These are phyloP conservation scores for Austrolebias charrua DNA, from an alignment of 2,797 vertebrate species.

Conservation along the genomic window DNA sequence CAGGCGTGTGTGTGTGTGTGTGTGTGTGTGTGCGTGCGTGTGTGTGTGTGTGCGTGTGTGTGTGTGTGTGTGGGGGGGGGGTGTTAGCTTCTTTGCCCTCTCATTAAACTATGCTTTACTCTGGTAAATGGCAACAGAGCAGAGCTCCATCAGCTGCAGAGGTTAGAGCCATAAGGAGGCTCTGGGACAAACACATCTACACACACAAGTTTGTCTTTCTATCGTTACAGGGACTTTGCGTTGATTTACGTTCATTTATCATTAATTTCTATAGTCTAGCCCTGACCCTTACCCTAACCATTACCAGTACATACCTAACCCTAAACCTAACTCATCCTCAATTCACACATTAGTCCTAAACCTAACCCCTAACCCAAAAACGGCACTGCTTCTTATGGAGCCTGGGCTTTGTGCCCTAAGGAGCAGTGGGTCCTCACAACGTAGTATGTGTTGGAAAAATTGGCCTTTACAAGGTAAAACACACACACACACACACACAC, in stretches of 20 bases:
- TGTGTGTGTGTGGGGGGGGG: conserved; percentile 6
- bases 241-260: too few species aligned
- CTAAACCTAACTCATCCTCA: too few species aligned
- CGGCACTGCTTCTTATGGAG: too few species aligned
- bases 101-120: conserved; percentile 73
- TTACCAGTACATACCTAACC: too few species aligned
- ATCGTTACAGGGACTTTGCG: too few species aligned
- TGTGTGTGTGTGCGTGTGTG: conserved; percentile 29
- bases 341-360: background rate
- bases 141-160: conserved; percentile 68
- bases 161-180: conserved; percentile 68
- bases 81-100: conserved; percentile 57
- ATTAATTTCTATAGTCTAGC: too few species aligned
- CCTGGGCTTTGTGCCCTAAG: too few species aligned
- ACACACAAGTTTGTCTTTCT: conserved; percentile 8
- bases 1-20: conserved; percentile 28
- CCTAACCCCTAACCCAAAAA: too few species aligned
- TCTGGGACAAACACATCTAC: conserved; percentile 49
- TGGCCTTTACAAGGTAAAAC: background rate
- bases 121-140: conserved; percentile 70
- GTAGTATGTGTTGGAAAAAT: too few species aligned
- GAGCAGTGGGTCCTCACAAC: too few species aligned
- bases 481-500: conserved; percentile 21
- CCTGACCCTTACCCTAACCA: too few species aligned
- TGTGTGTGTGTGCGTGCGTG: conserved; percentile 15